phyloP scores from a whole-genome alignment of 1,140 invertebrate species.

The Drosophila sulfurigaster region DNA sequence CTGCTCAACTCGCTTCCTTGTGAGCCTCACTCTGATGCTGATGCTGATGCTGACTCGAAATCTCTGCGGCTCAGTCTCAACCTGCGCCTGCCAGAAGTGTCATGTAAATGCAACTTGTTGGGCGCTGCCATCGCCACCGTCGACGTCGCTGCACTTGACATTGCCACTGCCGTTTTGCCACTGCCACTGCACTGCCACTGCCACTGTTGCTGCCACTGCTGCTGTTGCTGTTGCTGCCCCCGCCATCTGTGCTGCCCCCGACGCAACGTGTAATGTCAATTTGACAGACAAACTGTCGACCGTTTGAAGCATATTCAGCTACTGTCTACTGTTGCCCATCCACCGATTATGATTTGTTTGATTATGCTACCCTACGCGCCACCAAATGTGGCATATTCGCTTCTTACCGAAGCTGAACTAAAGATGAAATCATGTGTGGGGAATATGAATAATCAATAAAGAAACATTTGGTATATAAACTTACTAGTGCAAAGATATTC shows the following conservation, averaged over 20 bases:
- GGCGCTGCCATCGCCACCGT: constrained; percentile 49
- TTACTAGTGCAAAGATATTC: too few species aligned
- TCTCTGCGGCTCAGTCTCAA: not conserved
- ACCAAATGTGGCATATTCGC: constrained; percentile 8
- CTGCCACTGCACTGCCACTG: constrained; percentile 12
- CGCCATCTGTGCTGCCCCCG: constrained; percentile 1
- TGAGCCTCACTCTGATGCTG: constrained; percentile 28
- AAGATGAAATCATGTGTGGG: too few species aligned
- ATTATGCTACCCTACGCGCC: constrained; percentile 43
- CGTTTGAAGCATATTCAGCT: constrained; percentile 81
- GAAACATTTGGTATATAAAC: too few species aligned
- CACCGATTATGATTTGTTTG: constrained; percentile 79
- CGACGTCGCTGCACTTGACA: constrained; percentile 50
- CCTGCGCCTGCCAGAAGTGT: constrained; percentile 48
- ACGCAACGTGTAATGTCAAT: constrained; percentile 78
- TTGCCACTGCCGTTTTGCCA: constrained; percentile 19
- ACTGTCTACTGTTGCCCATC: constrained; percentile 72
- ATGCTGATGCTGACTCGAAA: too few species aligned
- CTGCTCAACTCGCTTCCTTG: constrained; percentile 49
- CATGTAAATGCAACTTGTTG: constrained; percentile 80
- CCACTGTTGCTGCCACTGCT: not conserved
- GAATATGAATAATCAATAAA: too few species aligned
- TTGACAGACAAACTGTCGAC: constrained; percentile 84
- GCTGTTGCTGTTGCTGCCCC: not conserved
- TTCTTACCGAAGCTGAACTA: not conserved